These are phyloP conservation scores for Echiichthys vipera DNA, from an alignment of 2,797 vertebrate genomes.

Conservation along the genomic window DNA sequence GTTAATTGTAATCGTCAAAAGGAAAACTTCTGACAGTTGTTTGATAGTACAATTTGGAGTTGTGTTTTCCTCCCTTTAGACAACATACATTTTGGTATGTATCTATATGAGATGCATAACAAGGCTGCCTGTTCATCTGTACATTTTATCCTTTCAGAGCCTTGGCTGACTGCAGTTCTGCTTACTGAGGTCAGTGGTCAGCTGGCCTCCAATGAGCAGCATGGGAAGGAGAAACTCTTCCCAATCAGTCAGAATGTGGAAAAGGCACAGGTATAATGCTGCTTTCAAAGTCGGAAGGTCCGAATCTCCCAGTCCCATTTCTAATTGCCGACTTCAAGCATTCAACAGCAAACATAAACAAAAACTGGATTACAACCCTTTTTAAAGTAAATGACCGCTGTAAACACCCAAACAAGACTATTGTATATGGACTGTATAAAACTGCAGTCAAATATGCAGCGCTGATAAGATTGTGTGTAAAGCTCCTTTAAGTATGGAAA, in stretches of 20 bases:
- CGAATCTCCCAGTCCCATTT: no score
- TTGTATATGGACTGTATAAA: no score
- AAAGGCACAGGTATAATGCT: no score
- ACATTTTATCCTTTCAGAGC: neutral
- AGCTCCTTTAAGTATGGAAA: no score
- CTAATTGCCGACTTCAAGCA: no score
- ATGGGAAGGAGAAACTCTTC: neutral
- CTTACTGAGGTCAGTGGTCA: neutral
- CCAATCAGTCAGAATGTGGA: neutral
- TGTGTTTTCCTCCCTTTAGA: neutral
- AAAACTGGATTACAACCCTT: no score
- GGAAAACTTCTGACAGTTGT: slow-evolving; percentile 23
- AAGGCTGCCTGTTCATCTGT: neutral
- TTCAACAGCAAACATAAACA: no score
- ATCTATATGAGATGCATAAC: neutral
- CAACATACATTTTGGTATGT: neutral
- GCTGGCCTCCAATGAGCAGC: neutral
- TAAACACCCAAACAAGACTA: no score
- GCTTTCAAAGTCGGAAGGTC: no score
- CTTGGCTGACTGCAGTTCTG: neutral
- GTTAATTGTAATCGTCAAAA: slow-evolving; percentile 29
- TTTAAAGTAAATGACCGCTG: no score
- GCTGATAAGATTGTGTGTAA: no score
- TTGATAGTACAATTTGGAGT: neutral
- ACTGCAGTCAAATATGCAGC: no score